phyloP scores from a whole-genome alignment of 2,888 invertebrate species.

The Amphipyra tragopoginis region DNA sequence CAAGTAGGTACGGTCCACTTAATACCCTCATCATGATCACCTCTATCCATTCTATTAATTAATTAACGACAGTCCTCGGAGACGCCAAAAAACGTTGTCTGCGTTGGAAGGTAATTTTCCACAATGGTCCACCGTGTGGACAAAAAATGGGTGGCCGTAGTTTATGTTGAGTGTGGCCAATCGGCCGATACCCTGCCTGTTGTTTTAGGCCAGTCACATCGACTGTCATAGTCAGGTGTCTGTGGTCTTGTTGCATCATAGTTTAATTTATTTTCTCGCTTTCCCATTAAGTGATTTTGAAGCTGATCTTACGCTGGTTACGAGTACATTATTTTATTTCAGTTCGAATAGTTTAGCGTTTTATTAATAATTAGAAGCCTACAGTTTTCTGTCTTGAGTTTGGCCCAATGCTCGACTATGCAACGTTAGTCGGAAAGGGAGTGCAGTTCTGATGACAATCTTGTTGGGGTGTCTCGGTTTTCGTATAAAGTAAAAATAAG shows the following conservation, averaged over 20 bases:
- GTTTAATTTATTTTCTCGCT: too few relatives aligned
- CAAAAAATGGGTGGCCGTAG: constrained; percentile 48
- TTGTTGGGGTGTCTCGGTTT: too few relatives aligned
- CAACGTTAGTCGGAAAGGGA: too few relatives aligned
- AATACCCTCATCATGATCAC: constrained; percentile 34
- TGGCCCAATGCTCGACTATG: too few relatives aligned
- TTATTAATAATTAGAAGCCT: too few relatives aligned
- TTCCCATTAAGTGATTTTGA: too few relatives aligned
- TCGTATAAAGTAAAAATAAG: too few relatives aligned
- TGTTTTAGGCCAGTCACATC: constrained; percentile 69
- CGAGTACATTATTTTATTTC: too few relatives aligned
- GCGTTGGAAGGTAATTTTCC: constrained; percentile 47
- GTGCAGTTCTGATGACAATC: too few relatives aligned
- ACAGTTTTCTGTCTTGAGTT: too few relatives aligned
- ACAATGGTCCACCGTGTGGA: constrained; percentile 43
- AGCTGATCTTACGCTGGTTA: too few relatives aligned
- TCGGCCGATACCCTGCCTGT: constrained; percentile 58
- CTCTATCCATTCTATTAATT: constrained; percentile 42
- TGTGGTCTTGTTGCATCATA: neutral
- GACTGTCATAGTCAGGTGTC: constrained; percentile 9
- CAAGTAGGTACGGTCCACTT: constrained; percentile 8
- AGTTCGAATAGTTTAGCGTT: too few relatives aligned
- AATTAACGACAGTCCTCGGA: constrained; percentile 33
- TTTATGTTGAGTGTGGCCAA: constrained; percentile 57
- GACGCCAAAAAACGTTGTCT: constrained; percentile 27